Percentiles rank a stretch among this genome's conserved stretches.
These are phyloP conservation scores for Hesperia comma DNA, from an alignment of 2,888 invertebrate species.

Conservation along the genomic window DNA sequence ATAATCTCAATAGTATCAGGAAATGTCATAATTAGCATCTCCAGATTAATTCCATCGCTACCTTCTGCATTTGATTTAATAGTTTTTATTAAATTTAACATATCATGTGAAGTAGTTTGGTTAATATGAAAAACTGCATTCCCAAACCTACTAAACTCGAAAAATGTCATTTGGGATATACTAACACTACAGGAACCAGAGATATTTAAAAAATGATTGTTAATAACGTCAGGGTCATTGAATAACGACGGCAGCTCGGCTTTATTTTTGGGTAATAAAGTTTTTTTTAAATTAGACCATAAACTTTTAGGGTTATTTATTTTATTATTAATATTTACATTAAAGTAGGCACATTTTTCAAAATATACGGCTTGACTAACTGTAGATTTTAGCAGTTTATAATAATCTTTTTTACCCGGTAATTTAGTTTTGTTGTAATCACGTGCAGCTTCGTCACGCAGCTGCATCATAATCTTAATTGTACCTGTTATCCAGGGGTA, in stretches of 20 bases:
- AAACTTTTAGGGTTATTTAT: slow-evolving; percentile 15
- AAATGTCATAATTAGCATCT: slow-evolving; percentile 31
- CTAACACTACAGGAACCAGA: no score
- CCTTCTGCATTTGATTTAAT: slow-evolving; percentile 25
- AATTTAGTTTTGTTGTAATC: neutral
- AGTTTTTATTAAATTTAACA: neutral
- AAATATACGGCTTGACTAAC: slow-evolving; percentile 14
- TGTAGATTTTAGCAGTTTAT: slow-evolving; percentile 30
- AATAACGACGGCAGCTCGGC: no score
- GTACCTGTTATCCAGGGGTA: slow-evolving; percentile 37
- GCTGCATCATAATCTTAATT: slow-evolving; percentile 31
- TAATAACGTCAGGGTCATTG: no score
- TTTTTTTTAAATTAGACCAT: slow-evolving; percentile 38
- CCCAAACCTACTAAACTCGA: neutral
- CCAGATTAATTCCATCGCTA: slow-evolving; percentile 18
- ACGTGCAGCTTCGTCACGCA: slow-evolving; percentile 27
- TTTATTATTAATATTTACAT: neutral
- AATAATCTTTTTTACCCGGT: slow-evolving; percentile 32
- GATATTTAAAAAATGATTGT: no score
- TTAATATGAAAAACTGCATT: slow-evolving; percentile 3
- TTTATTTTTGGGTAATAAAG: slow-evolving; percentile 17
- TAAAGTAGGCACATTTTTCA: slow-evolving; percentile 36
- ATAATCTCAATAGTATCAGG: slow-evolving; percentile 27
- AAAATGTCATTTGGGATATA: no score
- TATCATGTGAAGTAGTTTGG: neutral